Conservation (phyloP, 2,888 invertebrate genomes). For the Aspidapion aeneum region DNA sequence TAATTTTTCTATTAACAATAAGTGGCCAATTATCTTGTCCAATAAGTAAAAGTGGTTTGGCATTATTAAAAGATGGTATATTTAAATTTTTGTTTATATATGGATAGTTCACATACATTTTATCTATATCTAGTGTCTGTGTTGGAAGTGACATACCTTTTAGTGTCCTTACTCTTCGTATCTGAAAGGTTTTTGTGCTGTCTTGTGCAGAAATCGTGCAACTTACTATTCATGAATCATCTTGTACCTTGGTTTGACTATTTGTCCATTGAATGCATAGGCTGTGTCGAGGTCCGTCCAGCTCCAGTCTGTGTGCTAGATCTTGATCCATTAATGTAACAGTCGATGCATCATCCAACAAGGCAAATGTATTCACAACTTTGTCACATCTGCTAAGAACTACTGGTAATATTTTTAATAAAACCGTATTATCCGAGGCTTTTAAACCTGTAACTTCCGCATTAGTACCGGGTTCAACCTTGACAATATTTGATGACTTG, state of each 20-base stretch:
- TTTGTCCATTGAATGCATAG: constrained; percentile 14
- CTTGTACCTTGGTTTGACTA: neutral
- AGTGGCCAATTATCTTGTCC: constrained; percentile 14
- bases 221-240: constrained; percentile 4
- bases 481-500: too few species aligned
- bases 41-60: constrained; percentile 8
- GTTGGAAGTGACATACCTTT: constrained; percentile 1
- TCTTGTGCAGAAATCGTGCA: constrained; percentile 1
- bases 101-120: constrained; percentile 2
- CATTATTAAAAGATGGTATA: constrained; percentile 10
- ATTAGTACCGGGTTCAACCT: too few species aligned
- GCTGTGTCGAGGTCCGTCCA: constrained; percentile 6
- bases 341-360: constrained; percentile 13
- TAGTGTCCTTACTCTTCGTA: constrained; percentile 2
- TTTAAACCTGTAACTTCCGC: too few species aligned
- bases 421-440: neutral
- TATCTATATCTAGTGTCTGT: constrained; percentile 9
- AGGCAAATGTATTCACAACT: constrained; percentile 6
- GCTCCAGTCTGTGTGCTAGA: neutral
- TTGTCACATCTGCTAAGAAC: neutral
- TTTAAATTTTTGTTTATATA: constrained; percentile 8
- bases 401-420: constrained; percentile 9
- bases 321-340: neutral
- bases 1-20: constrained; percentile 6
- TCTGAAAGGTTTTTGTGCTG: constrained; percentile 1